Evolutionary conservation across 2,797 vertebrate genomes (phyloP).

Genomic region (Sandelia bainsii): DNA sequence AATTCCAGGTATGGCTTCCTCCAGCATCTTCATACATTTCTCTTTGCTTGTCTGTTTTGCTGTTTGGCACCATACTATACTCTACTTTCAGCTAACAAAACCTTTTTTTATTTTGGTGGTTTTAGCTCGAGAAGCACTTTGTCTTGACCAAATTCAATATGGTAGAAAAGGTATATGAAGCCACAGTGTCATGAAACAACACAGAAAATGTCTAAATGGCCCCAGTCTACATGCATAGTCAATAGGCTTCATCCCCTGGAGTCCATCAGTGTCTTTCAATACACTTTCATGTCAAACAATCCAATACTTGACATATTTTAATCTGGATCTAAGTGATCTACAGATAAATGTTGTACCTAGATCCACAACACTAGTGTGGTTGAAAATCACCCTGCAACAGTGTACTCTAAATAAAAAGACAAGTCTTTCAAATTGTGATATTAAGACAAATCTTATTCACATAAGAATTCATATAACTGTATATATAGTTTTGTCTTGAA

Average conservation of each 20-base stretch:
- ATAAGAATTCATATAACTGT: background rate
- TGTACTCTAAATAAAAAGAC: too few species aligned
- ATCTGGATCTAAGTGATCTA: background rate
- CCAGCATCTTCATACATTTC: background rate
- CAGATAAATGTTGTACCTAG: background rate
- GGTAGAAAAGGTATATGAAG: background rate
- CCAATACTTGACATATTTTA: background rate
- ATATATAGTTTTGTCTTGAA: background rate
- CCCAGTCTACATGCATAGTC: background rate
- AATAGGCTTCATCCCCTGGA: accelerated
- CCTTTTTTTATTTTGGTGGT: background rate
- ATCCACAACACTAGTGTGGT: too few species aligned
- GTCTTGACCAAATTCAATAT: background rate
- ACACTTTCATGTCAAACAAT: background rate
- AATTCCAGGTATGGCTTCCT: background rate
- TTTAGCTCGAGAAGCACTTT: background rate
- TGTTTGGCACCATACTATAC: background rate
- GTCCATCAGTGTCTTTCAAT: background rate
- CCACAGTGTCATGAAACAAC: background rate
- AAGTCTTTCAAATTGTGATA: background rate
- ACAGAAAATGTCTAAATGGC: too few species aligned
- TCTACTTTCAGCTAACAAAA: background rate
- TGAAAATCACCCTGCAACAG: too few species aligned
- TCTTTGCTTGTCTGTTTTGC: background rate
- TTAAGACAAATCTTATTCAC: background rate